These are phyloP conservation scores for Drosophila jambulina DNA, from an alignment of 1,140 invertebrate genomes.

Conservation along the genomic window DNA sequence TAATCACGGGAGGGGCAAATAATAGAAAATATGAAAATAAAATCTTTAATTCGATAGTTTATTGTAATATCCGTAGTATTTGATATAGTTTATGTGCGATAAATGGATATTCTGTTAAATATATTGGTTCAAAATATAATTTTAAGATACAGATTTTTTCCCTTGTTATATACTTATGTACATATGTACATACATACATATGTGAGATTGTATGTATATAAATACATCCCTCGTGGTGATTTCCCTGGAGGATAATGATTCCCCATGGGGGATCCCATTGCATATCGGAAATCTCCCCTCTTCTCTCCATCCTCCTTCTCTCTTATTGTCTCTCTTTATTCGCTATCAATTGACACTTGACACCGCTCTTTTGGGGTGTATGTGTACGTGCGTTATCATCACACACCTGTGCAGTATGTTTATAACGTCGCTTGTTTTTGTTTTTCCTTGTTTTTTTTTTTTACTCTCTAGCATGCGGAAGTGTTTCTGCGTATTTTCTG, in stretches of 20 bases:
- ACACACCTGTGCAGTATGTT: constrained; percentile 13
- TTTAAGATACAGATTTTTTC: too few relatives aligned
- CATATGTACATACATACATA: too few relatives aligned
- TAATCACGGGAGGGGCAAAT: too few relatives aligned
- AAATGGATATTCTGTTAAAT: too few relatives aligned
- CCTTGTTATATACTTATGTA: too few relatives aligned
- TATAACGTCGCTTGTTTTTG: constrained; percentile 16
- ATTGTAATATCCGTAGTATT: too few relatives aligned
- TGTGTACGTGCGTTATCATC: constrained; percentile 16
- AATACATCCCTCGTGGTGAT: background rate
- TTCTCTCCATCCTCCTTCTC: background rate
- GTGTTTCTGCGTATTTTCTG: constrained; percentile 16
- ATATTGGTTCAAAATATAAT: too few relatives aligned
- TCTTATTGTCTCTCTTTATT: background rate
- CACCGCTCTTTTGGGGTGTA: constrained; percentile 4
- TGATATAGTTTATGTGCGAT: too few relatives aligned
- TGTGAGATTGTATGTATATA: background rate
- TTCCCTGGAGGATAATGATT: background rate
- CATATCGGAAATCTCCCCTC: background rate
- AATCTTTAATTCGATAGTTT: too few relatives aligned
- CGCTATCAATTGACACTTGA: constrained; percentile 19
- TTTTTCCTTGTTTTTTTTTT: background rate
- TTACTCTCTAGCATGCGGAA: constrained; percentile 57
- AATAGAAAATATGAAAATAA: background rate
- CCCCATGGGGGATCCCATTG: constrained; percentile 3